A percentile compares a stretch with the other conserved stretches of the same genome.
Evolutionary conservation across 2,113 vertebrate species (phyloP).

Genomic region (Neomonachus schauinslandi): DNA sequence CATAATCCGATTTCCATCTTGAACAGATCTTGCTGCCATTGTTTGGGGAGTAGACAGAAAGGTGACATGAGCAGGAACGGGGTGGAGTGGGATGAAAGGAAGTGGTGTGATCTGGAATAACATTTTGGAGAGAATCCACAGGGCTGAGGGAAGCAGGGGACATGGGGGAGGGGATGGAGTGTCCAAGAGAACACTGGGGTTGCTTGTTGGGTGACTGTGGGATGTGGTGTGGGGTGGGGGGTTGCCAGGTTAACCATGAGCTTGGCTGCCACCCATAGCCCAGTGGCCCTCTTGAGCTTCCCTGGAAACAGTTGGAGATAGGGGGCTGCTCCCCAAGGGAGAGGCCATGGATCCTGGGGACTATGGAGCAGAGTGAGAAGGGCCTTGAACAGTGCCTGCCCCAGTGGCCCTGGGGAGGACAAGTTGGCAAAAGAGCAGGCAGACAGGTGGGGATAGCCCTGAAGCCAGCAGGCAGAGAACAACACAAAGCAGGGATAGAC

Average conservation of each 20-base stretch:
- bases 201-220: not conserved
- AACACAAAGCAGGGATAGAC: not conserved
- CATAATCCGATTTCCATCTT: not conserved
- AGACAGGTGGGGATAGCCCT: not conserved
- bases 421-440: not conserved
- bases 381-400: not conserved
- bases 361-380: not conserved
- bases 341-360: not conserved
- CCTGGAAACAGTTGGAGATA: not conserved
- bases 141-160: not conserved
- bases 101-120: too few relatives aligned
- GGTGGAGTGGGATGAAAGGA: not conserved
- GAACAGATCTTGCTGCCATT: not conserved
- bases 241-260: not conserved
- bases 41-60: not conserved
- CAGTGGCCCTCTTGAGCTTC: not conserved
- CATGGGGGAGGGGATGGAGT: too few relatives aligned
- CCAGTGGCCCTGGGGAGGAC: not conserved
- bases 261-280: not conserved
- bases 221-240: too few relatives aligned
- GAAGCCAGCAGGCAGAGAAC: not conserved
- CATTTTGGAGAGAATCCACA: not conserved
- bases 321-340: not conserved
- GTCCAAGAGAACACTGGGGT: not conserved
- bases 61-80: not conserved